Evolutionary conservation across 1,140 invertebrate genomes (phyloP).

Genomic region (Megalopta genalis): DNA sequence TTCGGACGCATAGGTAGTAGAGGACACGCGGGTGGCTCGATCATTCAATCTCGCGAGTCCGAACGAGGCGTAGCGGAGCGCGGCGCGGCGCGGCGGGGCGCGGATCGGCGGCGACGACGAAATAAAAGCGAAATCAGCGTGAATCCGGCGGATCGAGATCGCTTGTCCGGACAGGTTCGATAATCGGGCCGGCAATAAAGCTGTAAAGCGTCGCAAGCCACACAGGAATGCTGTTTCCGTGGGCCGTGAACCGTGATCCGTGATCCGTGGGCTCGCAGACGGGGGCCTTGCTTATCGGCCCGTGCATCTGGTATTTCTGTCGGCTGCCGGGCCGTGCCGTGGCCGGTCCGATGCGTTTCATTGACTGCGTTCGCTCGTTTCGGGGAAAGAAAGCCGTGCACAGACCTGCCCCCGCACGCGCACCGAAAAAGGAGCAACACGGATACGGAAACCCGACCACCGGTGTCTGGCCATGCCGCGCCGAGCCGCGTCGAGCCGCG

Average conservation of each 20-base stretch:
- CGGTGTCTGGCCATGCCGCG: not conserved
- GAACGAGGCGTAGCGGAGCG: too few species aligned
- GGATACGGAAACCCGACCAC: not conserved
- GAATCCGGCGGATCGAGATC: slow-evolving; percentile 26
- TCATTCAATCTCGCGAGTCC: not conserved
- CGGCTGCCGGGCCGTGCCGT: not conserved
- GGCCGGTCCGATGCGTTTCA: slow-evolving; percentile 9
- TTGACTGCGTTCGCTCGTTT: slow-evolving; percentile 3
- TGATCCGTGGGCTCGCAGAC: slow-evolving; percentile 13
- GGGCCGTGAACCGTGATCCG: slow-evolving; percentile 47
- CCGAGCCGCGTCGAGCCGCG: too few species aligned
- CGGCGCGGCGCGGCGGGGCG: not conserved
- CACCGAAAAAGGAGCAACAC: not conserved
- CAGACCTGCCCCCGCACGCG: not conserved
- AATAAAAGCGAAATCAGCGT: slow-evolving; percentile 26
- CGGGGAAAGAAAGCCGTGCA: too few species aligned
- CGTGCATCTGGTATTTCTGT: slow-evolving; percentile 45
- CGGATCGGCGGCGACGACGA: not conserved
- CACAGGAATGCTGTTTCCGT: slow-evolving; percentile 55
- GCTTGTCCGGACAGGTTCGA: slow-evolving; percentile 6
- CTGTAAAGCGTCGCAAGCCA: slow-evolving; percentile 17
- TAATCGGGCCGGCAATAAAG: slow-evolving; percentile 49
- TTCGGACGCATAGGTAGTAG: slow-evolving; percentile 21
- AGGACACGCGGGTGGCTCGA: slow-evolving; percentile 13
- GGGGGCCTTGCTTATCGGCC: slow-evolving; percentile 23